phyloP scores from a whole-genome alignment of 2,113 vertebrate genomes.

The Apaloderma vittatum region DNA sequence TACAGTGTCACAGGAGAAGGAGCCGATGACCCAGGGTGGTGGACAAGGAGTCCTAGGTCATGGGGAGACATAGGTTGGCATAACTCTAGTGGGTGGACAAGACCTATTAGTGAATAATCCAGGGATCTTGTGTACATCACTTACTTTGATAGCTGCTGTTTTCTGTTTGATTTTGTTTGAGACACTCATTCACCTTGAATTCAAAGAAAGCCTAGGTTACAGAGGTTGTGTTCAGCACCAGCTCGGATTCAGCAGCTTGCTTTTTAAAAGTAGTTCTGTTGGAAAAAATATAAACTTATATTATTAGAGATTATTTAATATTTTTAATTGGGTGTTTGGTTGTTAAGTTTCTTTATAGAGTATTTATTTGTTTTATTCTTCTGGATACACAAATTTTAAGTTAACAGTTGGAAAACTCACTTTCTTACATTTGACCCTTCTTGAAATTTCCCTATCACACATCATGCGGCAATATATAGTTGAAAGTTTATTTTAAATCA shows the following conservation, averaged over 20 bases:
- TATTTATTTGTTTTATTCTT: background rate
- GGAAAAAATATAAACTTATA: background rate
- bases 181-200: background rate
- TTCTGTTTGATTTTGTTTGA: background rate
- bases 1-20: rapidly evolving
- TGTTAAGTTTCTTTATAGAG: background rate
- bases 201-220: background rate
- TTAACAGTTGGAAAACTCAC: background rate
- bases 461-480: background rate
- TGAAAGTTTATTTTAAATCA: background rate
- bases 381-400: background rate
- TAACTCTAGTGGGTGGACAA: rapidly evolving
- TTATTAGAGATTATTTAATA: background rate
- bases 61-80: rapidly evolving
- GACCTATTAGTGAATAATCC: background rate
- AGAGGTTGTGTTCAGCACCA: background rate
- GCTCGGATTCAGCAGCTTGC: background rate
- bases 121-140: background rate
- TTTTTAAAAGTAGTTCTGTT: background rate
- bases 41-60: background rate
- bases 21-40: rapidly evolving
- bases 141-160: background rate
- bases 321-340: background rate
- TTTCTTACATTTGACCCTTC: background rate
- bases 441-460: background rate